phyloP scores from a whole-genome alignment of 2,113 vertebrate genomes.

The Cyprinodon brontotheroides region DNA sequence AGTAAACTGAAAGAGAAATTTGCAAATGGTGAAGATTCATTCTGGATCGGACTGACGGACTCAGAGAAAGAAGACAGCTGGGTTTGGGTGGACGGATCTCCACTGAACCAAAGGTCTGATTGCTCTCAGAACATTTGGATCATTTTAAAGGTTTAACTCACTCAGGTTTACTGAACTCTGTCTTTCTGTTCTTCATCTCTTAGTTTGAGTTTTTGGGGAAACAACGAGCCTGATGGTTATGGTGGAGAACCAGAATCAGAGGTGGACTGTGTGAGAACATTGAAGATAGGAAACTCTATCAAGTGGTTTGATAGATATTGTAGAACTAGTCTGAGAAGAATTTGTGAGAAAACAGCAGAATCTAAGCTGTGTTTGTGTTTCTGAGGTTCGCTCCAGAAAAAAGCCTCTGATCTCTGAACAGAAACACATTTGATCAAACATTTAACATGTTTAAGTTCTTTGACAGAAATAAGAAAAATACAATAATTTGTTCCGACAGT shows the following conservation, averaged over 20 bases:
- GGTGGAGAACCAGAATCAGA: fast-evolving
- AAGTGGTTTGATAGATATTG: neutral
- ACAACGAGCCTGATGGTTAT: neutral
- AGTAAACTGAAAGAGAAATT: fast-evolving
- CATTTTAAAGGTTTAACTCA: neutral
- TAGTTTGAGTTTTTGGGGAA: constrained; percentile 3
- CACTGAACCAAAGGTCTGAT: constrained; percentile 22
- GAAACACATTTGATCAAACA: neutral
- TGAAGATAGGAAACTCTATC: neutral
- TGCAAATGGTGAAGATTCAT: fast-evolving
- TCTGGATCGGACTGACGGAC: constrained; percentile 73
- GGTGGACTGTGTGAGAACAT: constrained; percentile 60
- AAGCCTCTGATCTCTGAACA: neutral
- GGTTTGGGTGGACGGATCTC: constrained; percentile 49
- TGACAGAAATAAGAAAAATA: neutral
- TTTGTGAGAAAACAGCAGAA: neutral
- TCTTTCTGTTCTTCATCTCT: neutral
- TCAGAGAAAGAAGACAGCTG: neutral
- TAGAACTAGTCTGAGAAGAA: neutral
- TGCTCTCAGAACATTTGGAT: neutral
- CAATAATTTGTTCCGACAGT: too few species aligned
- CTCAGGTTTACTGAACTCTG: neutral
- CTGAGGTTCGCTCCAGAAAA: neutral
- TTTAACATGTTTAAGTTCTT: neutral
- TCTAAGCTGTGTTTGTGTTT: neutral